phyloP scores from a whole-genome alignment of 2,113 vertebrate genomes.

The Rhombomys opimus region DNA sequence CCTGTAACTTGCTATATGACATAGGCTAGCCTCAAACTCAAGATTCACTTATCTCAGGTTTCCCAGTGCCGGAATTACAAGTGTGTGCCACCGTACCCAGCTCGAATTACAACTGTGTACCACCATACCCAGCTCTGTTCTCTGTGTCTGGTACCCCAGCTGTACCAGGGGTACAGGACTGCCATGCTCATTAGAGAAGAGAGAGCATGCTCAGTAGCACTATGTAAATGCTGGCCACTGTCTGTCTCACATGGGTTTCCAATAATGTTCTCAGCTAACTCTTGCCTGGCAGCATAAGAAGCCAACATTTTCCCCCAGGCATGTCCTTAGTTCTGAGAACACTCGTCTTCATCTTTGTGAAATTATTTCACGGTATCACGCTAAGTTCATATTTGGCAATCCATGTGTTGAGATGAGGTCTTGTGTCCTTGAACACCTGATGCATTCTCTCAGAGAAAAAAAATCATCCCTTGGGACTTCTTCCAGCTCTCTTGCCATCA shows the following conservation, averaged over 20 bases:
- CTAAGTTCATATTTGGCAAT: not conserved
- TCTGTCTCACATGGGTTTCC: not conserved
- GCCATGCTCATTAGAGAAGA: not conserved
- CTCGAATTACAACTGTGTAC: not conserved
- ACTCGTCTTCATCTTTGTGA: not conserved
- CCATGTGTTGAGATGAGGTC: not conserved
- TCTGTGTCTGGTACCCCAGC: not conserved
- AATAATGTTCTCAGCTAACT: not conserved
- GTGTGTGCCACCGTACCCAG: no score
- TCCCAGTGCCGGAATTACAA: not conserved
- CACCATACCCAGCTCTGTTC: not conserved
- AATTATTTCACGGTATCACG: not conserved
- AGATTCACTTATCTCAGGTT: not conserved
- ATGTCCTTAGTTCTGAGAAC: not conserved
- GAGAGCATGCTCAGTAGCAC: not conserved
- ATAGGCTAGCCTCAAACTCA: not conserved
- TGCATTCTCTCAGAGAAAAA: not conserved
- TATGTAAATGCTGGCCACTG: not conserved
- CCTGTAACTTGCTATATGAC: not conserved
- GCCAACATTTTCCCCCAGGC: not conserved
- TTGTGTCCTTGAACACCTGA: not conserved
- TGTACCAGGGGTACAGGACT: not conserved
- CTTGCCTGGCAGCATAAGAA: conserved; percentile 15
- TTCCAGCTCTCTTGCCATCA: not conserved
- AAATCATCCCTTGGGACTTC: not conserved